A percentile compares a stretch with the other conserved stretches of the same genome.
These are phyloP conservation scores for Australoheros facetus DNA, from an alignment of 2,797 vertebrate species.

Conservation along the genomic window DNA sequence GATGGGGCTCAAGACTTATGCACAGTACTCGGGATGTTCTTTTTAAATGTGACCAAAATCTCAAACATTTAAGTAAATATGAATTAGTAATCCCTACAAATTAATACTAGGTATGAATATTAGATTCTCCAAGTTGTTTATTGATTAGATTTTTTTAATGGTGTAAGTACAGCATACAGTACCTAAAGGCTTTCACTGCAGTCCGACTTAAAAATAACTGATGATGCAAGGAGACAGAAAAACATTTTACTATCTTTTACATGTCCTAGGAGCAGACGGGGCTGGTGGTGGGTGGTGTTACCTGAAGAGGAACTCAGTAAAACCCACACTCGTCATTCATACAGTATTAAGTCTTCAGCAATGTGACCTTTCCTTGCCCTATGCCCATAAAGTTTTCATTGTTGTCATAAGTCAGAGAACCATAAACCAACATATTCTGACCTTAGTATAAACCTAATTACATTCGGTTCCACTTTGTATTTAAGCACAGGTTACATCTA, in stretches of 20 bases:
- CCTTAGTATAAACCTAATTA: slow-evolving; percentile 10
- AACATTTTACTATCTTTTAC: background rate
- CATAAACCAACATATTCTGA: background rate
- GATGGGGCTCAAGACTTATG: background rate
- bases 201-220: background rate
- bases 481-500: slow-evolving; percentile 17
- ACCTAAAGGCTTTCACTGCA: background rate
- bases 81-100: background rate
- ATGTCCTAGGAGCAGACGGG: fast-evolving
- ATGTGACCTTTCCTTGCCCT: slow-evolving; percentile 5
- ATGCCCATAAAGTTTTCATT: slow-evolving; percentile 12
- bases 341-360: background rate
- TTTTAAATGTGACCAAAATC: background rate
- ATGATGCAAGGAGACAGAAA: background rate
- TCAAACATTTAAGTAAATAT: background rate
- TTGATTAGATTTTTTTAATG: background rate
- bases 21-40: fast-evolving
- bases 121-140: background rate
- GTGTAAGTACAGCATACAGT: background rate
- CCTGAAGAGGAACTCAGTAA: background rate
- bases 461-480: slow-evolving; percentile 40
- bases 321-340: background rate
- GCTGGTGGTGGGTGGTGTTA: background rate
- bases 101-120: background rate
- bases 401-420: slow-evolving; percentile 13